Conservation (phyloP, 2,888 invertebrate genomes). For the Blera fallax region DNA sequence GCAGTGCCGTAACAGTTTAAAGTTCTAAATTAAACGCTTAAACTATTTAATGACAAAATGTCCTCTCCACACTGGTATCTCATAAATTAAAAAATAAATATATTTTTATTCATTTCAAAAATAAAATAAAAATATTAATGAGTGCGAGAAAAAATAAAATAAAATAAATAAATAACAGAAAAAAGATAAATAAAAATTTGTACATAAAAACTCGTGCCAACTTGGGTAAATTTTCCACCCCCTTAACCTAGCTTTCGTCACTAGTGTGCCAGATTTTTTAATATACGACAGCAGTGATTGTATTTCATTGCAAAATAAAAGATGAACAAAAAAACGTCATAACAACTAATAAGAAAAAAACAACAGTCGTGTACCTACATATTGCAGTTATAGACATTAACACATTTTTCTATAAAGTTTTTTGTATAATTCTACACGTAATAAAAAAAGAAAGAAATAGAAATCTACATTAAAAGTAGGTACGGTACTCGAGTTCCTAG, state of each 20-base stretch:
- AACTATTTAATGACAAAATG: background rate
- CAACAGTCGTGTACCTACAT: background rate
- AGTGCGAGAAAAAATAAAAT: background rate
- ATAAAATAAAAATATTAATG: background rate
- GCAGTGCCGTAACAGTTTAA: too few species aligned
- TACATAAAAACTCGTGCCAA: background rate
- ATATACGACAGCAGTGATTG: too few species aligned
- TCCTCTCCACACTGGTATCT: background rate
- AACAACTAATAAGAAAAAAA: background rate
- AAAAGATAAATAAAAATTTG: background rate
- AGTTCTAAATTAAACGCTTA: background rate
- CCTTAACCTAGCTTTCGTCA: background rate
- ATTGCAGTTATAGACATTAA: slow-evolving; percentile 11
- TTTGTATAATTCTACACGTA: background rate
- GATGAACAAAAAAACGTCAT: background rate
- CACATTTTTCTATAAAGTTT: background rate
- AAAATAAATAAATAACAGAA: background rate
- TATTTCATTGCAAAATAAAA: background rate
- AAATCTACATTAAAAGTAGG: background rate
- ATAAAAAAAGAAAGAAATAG: background rate
- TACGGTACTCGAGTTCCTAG: slow-evolving; percentile 12
- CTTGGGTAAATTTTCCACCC: background rate
- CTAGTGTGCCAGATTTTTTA: background rate
- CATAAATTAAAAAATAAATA: background rate
- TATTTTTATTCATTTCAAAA: background rate